Evolutionary conservation across 2,888 invertebrate species (phyloP).

Genomic region (Meiosimyza platycephala): DNA sequence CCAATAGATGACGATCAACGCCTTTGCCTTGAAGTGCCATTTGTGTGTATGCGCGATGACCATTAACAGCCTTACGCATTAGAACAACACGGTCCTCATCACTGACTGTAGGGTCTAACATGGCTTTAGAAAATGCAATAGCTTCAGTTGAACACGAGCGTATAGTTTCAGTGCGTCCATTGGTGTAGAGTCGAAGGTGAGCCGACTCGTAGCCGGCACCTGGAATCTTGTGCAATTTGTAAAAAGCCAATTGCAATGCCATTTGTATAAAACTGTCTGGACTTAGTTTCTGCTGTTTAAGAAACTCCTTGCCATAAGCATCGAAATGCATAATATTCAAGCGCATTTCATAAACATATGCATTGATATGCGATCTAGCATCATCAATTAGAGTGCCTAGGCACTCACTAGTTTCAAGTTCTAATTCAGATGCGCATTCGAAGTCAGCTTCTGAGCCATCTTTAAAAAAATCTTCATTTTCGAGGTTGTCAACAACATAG

Average conservation of each 20-base stretch:
- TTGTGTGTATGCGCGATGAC: conserved; percentile 84
- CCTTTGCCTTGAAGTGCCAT: conserved; percentile 74
- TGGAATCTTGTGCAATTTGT: conserved; percentile 77
- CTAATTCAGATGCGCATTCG: conserved; percentile 62
- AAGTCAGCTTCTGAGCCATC: conserved; percentile 59
- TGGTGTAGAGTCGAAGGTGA: conserved; percentile 83
- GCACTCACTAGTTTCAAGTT: conserved; percentile 70
- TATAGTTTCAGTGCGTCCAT: conserved; percentile 95
- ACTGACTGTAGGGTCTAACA: conserved; percentile 67
- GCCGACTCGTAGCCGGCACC: conserved; percentile 94
- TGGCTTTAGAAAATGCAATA: conserved; percentile 79
- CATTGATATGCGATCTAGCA: conserved; percentile 75
- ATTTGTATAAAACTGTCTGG: conserved; percentile 97
- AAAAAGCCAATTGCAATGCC: conserved; percentile 91
- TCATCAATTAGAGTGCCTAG: conserved; percentile 72
- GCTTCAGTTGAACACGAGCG: conserved; percentile 90
- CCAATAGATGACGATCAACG: conserved; percentile 93
- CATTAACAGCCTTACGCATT: conserved; percentile 78
- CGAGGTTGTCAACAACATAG: conserved; percentile 76
- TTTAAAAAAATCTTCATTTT: conserved; percentile 47
- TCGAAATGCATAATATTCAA: conserved; percentile 83
- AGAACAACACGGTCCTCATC: conserved; percentile 73
- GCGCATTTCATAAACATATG: conserved; percentile 80
- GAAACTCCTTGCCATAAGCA: conserved; percentile 87
- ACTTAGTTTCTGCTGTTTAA: conserved; percentile 87